Evolutionary conservation across 2,113 vertebrate species (phyloP).

Genomic region (Hiodon tergisus): DNA sequence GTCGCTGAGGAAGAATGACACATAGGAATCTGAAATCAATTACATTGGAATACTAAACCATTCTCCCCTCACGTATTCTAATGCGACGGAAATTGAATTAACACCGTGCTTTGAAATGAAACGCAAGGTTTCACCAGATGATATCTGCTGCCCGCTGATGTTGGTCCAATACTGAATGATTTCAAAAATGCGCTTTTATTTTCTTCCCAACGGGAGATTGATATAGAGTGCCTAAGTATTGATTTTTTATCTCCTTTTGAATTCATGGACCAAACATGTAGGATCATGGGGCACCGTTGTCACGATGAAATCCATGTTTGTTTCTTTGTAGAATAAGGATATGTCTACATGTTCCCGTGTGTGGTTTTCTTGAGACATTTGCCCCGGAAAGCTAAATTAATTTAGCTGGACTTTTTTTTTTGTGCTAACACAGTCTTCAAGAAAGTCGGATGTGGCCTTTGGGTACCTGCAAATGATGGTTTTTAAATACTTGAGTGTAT

Average conservation of each 20-base stretch:
- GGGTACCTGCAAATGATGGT: slow-evolving; percentile 44
- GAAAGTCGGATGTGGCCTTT: slow-evolving; percentile 38
- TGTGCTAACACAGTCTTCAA: slow-evolving; percentile 33
- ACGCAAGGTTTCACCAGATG: neutral
- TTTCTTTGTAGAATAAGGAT: neutral
- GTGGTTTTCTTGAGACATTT: neutral
- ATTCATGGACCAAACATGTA: neutral
- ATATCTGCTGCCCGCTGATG: neutral
- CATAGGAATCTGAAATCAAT: slow-evolving; percentile 8
- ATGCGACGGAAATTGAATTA: neutral
- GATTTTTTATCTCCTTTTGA: no score
- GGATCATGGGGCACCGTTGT: no score
- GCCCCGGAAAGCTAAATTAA: neutral
- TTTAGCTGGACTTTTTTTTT: slow-evolving; percentile 14
- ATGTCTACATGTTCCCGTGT: neutral
- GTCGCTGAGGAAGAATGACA: neutral
- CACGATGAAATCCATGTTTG: neutral
- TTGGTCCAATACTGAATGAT: neutral
- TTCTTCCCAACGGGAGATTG: no score
- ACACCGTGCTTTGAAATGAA: neutral
- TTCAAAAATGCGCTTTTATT: no score
- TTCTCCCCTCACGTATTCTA: neutral
- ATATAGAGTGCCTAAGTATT: no score
- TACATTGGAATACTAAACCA: neutral
- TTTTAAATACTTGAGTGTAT: slow-evolving; percentile 47